Conservation (phyloP, 2,113 vertebrate genomes). For the Tonatia bakeri region DNA sequence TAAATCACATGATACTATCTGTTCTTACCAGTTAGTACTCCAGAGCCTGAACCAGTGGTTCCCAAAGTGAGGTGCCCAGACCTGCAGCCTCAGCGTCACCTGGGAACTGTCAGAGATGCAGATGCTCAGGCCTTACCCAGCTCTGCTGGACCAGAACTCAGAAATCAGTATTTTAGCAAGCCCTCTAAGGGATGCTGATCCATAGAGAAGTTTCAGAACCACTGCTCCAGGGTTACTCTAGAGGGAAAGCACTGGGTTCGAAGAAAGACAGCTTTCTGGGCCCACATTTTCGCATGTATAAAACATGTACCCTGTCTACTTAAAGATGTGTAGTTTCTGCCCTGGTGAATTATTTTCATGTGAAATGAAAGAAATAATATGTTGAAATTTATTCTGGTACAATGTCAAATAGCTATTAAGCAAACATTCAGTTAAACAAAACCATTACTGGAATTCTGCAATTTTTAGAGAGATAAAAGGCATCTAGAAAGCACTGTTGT, state of each 20-base stretch:
- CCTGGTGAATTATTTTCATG: background rate
- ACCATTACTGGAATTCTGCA: background rate
- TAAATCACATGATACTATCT: background rate
- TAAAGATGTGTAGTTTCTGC: background rate
- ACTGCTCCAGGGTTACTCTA: background rate
- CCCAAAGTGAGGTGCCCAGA: background rate
- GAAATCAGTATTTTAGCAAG: background rate
- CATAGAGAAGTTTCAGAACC: background rate
- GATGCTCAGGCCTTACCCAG: background rate
- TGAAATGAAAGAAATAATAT: background rate
- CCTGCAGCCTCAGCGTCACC: background rate
- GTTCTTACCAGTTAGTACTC: background rate
- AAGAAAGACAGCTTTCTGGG: background rate
- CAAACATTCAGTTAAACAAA: background rate
- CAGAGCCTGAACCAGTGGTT: background rate
- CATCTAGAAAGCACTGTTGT: background rate
- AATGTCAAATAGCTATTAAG: background rate
- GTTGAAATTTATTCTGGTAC: background rate
- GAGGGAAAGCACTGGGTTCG: background rate
- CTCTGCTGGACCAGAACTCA: background rate
- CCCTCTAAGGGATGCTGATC: background rate
- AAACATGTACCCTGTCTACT: background rate
- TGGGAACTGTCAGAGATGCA: background rate
- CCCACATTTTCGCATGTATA: background rate
- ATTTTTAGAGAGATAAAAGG: background rate